phyloP scores from a whole-genome alignment of 2,113 vertebrate species.

The Apus apus region DNA sequence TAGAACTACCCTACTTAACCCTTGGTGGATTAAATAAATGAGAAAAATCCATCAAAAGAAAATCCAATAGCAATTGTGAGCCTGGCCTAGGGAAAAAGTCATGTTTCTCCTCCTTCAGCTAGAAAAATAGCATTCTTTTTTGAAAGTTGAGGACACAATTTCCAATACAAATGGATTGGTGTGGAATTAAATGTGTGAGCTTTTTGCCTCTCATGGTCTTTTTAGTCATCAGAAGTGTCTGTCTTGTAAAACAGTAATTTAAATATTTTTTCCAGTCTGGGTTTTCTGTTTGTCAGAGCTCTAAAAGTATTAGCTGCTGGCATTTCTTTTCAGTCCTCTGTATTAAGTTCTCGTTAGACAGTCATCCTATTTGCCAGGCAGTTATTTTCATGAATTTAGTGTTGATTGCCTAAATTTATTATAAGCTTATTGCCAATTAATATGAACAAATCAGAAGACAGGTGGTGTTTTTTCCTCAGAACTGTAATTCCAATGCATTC shows the following conservation, averaged over 20 bases:
- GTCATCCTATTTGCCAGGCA: background rate
- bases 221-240: background rate
- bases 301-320: background rate
- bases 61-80: background rate
- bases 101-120: background rate
- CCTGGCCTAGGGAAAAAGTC: background rate
- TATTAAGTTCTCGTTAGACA: background rate
- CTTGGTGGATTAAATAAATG: background rate
- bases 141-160: background rate
- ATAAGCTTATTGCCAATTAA: background rate
- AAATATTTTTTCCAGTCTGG: background rate
- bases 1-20: background rate
- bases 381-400: background rate
- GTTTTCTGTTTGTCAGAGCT: background rate
- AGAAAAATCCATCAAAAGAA: conserved; percentile 25
- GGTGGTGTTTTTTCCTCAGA: background rate
- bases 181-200: background rate
- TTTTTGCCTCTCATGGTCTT: background rate
- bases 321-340: background rate
- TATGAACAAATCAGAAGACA: background rate
- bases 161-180: background rate
- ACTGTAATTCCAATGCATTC: background rate
- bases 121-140: background rate
- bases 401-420: background rate
- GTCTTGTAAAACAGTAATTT: background rate